These are phyloP conservation scores for Melanotaenia pygmaea DNA, from an alignment of 2,797 vertebrate genomes.

Conservation along the genomic window DNA sequence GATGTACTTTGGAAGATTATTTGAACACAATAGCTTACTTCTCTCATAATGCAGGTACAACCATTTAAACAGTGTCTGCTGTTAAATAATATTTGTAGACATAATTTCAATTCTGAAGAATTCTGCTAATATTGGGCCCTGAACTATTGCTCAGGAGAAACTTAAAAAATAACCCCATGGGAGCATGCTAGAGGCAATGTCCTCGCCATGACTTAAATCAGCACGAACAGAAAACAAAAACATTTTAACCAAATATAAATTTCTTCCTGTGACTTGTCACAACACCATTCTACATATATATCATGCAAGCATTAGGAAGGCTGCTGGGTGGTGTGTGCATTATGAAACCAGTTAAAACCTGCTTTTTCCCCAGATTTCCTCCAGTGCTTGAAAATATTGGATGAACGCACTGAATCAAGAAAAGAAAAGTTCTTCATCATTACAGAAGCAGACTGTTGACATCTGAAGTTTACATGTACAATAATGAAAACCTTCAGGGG, in stretches of 20 bases:
- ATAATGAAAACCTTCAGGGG: conserved; percentile 4
- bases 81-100: background rate
- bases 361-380: conserved; percentile 31
- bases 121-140: background rate
- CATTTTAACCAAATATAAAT: too few relatives aligned
- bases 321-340: conserved; percentile 35
- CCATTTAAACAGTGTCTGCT: background rate
- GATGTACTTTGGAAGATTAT: background rate
- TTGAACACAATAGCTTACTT: background rate
- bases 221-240: conserved; percentile 1
- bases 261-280: conserved; percentile 6
- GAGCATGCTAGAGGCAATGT: conserved; percentile 13
- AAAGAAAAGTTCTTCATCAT: background rate
- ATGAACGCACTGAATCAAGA: conserved; percentile 21
- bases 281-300: background rate
- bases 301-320: conserved; percentile 42
- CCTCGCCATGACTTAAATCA: conserved; percentile 12
- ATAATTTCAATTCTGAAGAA: background rate
- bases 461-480: conserved; percentile 1
- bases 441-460: conserved; percentile 15
- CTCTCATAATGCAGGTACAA: background rate
- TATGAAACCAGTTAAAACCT: conserved; percentile 16
- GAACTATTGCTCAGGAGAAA: conserved; percentile 5
- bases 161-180: conserved; percentile 5
- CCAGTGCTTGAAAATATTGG: background rate